phyloP scores from a whole-genome alignment of 2,113 vertebrate genomes.

The Mionectes macconnelli region DNA sequence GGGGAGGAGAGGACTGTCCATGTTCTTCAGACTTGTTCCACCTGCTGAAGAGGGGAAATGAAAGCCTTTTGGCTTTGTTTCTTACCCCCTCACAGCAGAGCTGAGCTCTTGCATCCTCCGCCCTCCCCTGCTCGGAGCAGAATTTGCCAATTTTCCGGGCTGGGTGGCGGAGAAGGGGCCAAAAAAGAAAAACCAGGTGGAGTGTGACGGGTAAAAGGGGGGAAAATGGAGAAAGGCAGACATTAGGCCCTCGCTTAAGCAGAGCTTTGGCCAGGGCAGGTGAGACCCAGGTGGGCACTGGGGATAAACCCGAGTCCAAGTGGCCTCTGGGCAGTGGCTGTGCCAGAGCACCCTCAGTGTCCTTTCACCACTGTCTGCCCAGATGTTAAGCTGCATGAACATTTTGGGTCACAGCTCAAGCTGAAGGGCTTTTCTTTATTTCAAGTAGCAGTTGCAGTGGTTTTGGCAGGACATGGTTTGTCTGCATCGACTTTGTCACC shows the following conservation, averaged over 20 bases:
- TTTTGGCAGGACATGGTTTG: not conserved
- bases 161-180: not conserved
- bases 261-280: not conserved
- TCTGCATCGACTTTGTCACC: not conserved
- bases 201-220: not conserved
- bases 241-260: not conserved
- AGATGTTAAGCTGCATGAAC: not conserved
- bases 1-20: not conserved
- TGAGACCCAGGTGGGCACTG: not conserved
- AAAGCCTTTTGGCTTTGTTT: not conserved
- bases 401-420: not conserved
- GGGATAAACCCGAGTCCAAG: not conserved
- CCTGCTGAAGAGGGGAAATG: slow-evolving; percentile 40
- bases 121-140: not conserved
- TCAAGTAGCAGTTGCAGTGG: not conserved
- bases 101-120: not conserved
- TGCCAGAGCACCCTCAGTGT: not conserved
- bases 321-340: not conserved
- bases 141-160: not conserved
- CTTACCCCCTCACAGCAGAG: not conserved
- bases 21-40: not conserved
- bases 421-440: not conserved
- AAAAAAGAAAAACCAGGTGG: not conserved
- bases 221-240: not conserved
- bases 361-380: not conserved